These are phyloP conservation scores for Caenorhabditis sinica DNA, from an alignment of 2,888 invertebrate species.

Conservation along the genomic window DNA sequence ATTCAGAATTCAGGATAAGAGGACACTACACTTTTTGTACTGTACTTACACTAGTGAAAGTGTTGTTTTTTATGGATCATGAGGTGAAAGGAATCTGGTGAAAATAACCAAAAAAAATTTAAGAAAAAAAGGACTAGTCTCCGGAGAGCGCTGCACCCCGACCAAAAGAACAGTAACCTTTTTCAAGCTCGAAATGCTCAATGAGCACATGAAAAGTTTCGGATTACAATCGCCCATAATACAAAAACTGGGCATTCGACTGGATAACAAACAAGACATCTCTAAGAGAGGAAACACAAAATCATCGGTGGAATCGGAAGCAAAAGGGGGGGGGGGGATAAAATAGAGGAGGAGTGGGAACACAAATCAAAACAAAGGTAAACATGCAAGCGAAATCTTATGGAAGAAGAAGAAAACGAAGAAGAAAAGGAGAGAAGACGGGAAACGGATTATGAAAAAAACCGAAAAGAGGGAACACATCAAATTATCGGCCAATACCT, in stretches of 20 bases:
- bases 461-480: not conserved
- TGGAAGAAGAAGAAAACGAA: not conserved
- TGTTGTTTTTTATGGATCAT: too few relatives aligned
- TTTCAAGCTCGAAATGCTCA: slow-evolving; percentile 5
- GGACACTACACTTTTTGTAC: not conserved
- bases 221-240: slow-evolving; percentile 15
- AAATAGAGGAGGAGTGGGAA: not conserved
- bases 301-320: slow-evolving; percentile 9
- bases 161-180: not conserved
- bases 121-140: not conserved
- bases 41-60: too few relatives aligned
- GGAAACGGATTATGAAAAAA: not conserved
- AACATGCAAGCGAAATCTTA: slow-evolving; percentile 6
- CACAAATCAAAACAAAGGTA: slow-evolving; percentile 38
- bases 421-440: too few relatives aligned
- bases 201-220: slow-evolving; percentile 25
- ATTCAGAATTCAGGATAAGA: slow-evolving; percentile 6
- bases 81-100: too few relatives aligned
- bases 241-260: not conserved
- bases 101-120: not conserved
- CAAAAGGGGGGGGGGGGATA: not conserved
- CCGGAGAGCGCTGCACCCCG: not conserved
- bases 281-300: not conserved
- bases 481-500: slow-evolving; percentile 15
- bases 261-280: slow-evolving; percentile 22